These are phyloP conservation scores for Mobula hypostoma DNA, from an alignment of 2,113 vertebrate genomes.

Conservation along the genomic window DNA sequence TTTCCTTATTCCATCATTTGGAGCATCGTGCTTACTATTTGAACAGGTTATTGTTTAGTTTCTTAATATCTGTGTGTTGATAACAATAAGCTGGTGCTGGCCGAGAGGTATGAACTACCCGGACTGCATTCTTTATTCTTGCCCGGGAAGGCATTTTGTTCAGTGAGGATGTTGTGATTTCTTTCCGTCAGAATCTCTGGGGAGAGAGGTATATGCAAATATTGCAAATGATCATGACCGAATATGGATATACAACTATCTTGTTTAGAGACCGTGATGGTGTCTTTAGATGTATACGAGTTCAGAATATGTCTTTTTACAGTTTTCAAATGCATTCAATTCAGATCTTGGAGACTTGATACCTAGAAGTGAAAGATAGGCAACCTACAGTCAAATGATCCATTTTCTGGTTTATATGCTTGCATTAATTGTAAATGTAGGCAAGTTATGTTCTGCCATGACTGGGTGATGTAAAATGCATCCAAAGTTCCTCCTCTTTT, in stretches of 20 bases:
- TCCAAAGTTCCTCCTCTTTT: not conserved
- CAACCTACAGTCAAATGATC: not conserved
- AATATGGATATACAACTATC: constrained; percentile 8
- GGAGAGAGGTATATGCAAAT: constrained; percentile 19
- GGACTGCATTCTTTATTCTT: constrained; percentile 16
- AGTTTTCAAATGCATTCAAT: not conserved
- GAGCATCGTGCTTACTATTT: not conserved
- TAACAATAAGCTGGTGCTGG: not conserved
- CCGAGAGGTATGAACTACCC: not conserved
- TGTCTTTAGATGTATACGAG: not conserved
- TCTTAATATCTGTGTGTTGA: not conserved
- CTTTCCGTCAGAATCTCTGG: not conserved
- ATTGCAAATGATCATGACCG: not conserved
- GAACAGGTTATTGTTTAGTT: too few species aligned
- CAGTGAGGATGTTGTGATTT: constrained; percentile 22
- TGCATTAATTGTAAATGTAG: not conserved
- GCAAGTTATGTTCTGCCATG: not conserved
- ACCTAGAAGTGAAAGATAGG: not conserved
- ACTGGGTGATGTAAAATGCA: not conserved
- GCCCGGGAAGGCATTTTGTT: constrained; percentile 28
- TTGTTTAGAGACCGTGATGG: not conserved
- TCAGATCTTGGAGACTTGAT: not conserved
- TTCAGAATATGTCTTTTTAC: not conserved
- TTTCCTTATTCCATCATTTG: constrained; percentile 2
- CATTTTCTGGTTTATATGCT: not conserved